Evolutionary conservation across 2,888 invertebrate genomes (phyloP), one percentile per base, ranked within the genome.

Genomic region (Drosophila robusta): DNA sequence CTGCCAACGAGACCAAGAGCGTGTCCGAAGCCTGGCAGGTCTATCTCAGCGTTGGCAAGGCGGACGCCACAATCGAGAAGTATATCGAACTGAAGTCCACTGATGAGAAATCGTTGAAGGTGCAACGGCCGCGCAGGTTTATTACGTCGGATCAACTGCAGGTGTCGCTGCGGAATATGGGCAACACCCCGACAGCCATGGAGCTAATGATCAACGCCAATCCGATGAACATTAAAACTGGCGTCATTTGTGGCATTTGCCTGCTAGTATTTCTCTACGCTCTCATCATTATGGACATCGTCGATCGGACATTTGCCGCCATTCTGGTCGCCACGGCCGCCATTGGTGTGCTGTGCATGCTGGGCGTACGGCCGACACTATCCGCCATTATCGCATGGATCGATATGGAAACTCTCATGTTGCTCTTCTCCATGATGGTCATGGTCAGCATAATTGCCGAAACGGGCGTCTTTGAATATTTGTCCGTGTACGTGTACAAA

Each of bases 401-500:
- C 22, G 95, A 96, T 85, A 92, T 95, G 5, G 95, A 95, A 75
- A 95, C 95, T 0, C 78, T 96, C 11, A 90, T 95, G 60, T 86
- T 96, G 16, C 91, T 96, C 0, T 95, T 95, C 85, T 95, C 95
- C 0, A 96, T 96, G 96, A 96, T 96, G 96, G 93, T 95, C 1
- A 91, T 96, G 49, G 96, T 96, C 0, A 94, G 95, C 2, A 94
- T 96, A 52, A 93, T 96, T 14, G 94, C 95, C 0, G 96, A 96
- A 87, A 96, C 96, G 0, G 96, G 96, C 3, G 93, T 96, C 78
- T 96, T 96, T 84, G 96, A 96, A 90, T 96, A 94, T 90, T 90
- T 95, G 50, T 95, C 96, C 0, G 94, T 95, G 4, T 91, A 93
- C 75, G 94, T 95, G 1, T 95, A 94, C 71, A 94, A 94, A 91